Conservation (phyloP, 2,113 vertebrate species). For the Muscicapa adusta region DNA sequence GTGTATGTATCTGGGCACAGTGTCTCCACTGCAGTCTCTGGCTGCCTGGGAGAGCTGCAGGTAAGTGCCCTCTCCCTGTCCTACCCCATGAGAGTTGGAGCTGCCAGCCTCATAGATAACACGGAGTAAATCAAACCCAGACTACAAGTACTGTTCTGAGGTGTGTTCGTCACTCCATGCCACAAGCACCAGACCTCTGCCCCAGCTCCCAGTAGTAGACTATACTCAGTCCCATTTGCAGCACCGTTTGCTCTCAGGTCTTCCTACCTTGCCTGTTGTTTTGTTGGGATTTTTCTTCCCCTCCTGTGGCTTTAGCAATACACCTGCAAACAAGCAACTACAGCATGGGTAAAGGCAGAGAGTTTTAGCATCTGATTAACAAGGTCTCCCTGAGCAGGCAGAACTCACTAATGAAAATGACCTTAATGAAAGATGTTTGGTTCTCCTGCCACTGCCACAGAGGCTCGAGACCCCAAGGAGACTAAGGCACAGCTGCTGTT, state of each 20-base stretch:
- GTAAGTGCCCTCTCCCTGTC: background rate
- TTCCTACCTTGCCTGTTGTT: background rate
- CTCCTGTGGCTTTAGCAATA: background rate
- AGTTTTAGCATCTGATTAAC: background rate
- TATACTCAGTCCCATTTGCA: background rate
- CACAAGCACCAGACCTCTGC: background rate
- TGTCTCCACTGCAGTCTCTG: background rate
- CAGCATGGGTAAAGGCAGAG: background rate
- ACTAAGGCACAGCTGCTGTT: background rate
- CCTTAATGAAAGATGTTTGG: slow-evolving; percentile 36
- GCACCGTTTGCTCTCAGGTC: background rate
- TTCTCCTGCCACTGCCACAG: background rate
- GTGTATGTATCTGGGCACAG: background rate
- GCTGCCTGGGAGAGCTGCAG: background rate
- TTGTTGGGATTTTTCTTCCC: background rate
- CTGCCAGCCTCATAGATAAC: accelerated
- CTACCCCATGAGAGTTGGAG: accelerated
- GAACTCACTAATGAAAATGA: slow-evolving; percentile 20
- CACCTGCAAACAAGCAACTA: background rate
- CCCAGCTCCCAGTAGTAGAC: background rate
- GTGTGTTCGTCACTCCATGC: background rate
- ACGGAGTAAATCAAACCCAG: background rate
- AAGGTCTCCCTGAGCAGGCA: background rate
- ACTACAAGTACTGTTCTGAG: background rate
- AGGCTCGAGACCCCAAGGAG: slow-evolving; percentile 4